Base-by-base conservation (phyloP, 2,113 vertebrate genomes). In the Leptobrachium leishanense region DNA sequence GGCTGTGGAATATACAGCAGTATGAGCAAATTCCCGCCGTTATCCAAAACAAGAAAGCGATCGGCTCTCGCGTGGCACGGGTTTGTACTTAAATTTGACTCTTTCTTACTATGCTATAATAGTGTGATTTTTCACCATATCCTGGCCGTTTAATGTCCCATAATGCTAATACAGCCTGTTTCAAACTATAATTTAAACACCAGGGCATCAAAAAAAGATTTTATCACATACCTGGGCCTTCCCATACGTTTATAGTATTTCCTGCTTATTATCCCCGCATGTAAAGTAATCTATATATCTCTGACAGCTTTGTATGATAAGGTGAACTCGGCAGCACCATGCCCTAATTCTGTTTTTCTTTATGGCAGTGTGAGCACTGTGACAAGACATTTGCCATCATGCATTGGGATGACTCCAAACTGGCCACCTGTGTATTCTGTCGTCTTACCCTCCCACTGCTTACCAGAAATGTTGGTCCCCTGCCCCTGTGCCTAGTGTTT, bases 1-100 rank as follows among this genome's bases (percentile, higher is more conserved):
- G 89, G 67, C 43, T 95, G 40, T 95, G 91, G 92, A 87, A 93
- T 75, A 86, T 92, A 66, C 90, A 91, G 82, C 75, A 90, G 20
- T 59, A 85, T 9, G 90, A 93, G 40, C 55, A 85, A 2, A 82
- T 91, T 43, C 88, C 90, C 46, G 68, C 84, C 41, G 89, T 91
- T 2, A 82, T 83, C 2, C 77, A 92, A 82, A 82, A 69, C 6
- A 85, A 72, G 77, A 88, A 79, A 78, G 20, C 67, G 1, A 77
- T 40, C 44, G 87, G 88, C 41, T 81, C 83, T 57, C 88, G 84
- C 54, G 69, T 92, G 74, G 59, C 85, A 0, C 84, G 91, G 90
- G 91, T 93, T 42, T 11, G 86, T 85, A 15, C 3, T 12, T 13
- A 15, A 75, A 31, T 31, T 31, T 31, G 20, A 31, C 20, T 31